A percentile compares a stretch with the other conserved stretches of the same genome.
Evolutionary conservation across 2,888 invertebrate species (phyloP).

Genomic region (Lottia gigantea): DNA sequence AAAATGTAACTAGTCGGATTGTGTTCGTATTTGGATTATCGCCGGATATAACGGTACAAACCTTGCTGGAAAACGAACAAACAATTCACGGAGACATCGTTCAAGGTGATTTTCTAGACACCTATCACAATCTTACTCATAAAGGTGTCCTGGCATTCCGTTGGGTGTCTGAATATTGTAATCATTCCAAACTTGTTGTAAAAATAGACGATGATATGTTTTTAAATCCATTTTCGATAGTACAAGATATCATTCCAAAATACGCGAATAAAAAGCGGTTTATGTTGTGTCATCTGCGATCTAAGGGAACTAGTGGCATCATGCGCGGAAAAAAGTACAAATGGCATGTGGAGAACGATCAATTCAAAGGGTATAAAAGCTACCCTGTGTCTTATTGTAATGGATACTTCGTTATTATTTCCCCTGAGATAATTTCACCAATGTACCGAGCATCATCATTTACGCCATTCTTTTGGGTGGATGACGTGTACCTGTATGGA

Average conservation of each 20-base stretch:
- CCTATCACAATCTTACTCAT: constrained; percentile 52
- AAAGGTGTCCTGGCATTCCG: constrained; percentile 53
- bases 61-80: constrained; percentile 49
- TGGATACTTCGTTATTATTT: constrained; percentile 55
- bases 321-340: constrained; percentile 39
- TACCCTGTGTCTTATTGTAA: constrained; percentile 63
- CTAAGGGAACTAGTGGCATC: constrained; percentile 47
- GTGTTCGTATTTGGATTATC: constrained; percentile 51
- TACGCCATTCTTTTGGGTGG: constrained; percentile 66
- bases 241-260: constrained; percentile 39
- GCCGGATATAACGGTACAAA: constrained; percentile 35
- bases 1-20: constrained; percentile 37
- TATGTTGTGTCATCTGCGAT: constrained; percentile 47
- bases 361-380: constrained; percentile 48
- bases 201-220: constrained; percentile 60
- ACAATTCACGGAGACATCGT: constrained; percentile 48
- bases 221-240: constrained; percentile 50
- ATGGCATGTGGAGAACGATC: constrained; percentile 48
- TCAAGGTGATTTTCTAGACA: constrained; percentile 54
- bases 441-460: constrained; percentile 51
- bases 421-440: constrained; percentile 50
- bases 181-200: constrained; percentile 42
- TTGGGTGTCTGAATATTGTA: constrained; percentile 52
- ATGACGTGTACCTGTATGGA: constrained; percentile 65
- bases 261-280: constrained; percentile 35